Evolutionary conservation across 2,888 invertebrate species (phyloP).

Genomic region (Drosophila formosana): DNA sequence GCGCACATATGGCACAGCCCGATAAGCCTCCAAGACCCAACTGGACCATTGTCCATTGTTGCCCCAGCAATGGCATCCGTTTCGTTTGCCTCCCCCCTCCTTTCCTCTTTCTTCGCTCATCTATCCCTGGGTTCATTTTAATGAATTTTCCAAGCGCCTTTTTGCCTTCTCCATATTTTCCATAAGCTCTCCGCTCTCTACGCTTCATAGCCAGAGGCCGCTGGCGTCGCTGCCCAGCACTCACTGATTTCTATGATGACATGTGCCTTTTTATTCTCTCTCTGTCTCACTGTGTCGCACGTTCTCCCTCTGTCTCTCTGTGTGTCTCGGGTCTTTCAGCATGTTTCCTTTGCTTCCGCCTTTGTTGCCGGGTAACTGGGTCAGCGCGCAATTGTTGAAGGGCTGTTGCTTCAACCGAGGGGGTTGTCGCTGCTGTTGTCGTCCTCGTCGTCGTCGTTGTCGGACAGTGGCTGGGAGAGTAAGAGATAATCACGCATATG

Average conservation of each 20-base stretch:
- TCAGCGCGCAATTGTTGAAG: conserved; percentile 78
- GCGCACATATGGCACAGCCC: conserved; percentile 49
- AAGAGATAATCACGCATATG: conserved; percentile 79
- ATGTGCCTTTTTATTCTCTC: conserved; percentile 74
- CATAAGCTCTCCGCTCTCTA: conserved; percentile 56
- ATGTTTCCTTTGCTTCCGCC: conserved; percentile 79
- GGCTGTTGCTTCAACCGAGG: conserved; percentile 46
- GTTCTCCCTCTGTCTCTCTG: conserved; percentile 13
- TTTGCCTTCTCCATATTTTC: conserved; percentile 55
- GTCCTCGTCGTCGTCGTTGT: conserved; percentile 35
- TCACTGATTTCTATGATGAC: conserved; percentile 79
- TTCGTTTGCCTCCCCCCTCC: not conserved
- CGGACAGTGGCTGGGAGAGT: conserved; percentile 50
- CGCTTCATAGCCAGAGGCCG: conserved; percentile 63
- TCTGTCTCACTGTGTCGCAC: conserved; percentile 13
- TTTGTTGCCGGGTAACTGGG: conserved; percentile 80
- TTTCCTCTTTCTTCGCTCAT: conserved; percentile 1
- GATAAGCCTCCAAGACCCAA: conserved; percentile 55
- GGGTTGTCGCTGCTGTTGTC: conserved; percentile 33
- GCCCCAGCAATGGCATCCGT: conserved; percentile 11
- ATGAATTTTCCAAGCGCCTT: conserved; percentile 72
- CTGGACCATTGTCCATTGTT: conserved; percentile 62
- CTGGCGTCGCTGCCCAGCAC: conserved; percentile 49
- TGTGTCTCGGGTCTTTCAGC: conserved; percentile 67
- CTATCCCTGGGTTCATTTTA: conserved; percentile 61